phyloP scores from a whole-genome alignment of 1,140 invertebrate genomes.

The Oryzaephilus surinamensis region DNA sequence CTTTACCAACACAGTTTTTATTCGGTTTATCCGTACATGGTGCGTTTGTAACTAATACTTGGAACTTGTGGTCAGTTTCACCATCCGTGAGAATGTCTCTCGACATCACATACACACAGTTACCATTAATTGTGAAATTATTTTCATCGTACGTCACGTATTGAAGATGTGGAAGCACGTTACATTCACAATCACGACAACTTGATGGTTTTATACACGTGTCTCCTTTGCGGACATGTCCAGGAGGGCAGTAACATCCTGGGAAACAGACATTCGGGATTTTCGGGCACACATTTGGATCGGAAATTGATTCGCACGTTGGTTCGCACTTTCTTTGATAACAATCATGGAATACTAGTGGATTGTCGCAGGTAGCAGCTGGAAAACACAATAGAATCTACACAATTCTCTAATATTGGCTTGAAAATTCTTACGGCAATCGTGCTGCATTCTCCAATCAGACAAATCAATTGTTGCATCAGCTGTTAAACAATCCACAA shows the following conservation, averaged over 20 bases:
- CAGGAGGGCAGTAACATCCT: conserved; percentile 75
- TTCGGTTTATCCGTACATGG: conserved; percentile 40
- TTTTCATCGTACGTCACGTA: conserved; percentile 63
- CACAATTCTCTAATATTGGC: background rate
- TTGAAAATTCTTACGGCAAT: conserved; percentile 50
- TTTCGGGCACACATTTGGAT: conserved; percentile 47
- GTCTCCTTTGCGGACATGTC: conserved; percentile 56
- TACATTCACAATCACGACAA: conserved; percentile 70
- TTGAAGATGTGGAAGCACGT: conserved; percentile 57
- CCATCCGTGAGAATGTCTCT: conserved; percentile 42
- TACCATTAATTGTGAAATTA: conserved; percentile 59
- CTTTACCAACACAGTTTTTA: conserved; percentile 46
- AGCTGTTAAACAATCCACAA: conserved; percentile 56
- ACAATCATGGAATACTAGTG: conserved; percentile 69
- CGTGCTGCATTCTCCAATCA: conserved; percentile 56
- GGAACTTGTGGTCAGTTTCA: conserved; percentile 48
- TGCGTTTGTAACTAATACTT: conserved; percentile 52
- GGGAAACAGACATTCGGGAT: conserved; percentile 58
- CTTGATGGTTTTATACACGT: conserved; percentile 56
- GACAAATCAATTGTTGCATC: conserved; percentile 50
- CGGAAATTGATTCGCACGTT: conserved; percentile 52
- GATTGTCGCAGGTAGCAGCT: conserved; percentile 57
- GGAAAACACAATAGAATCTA: conserved; percentile 16
- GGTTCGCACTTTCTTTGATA: conserved; percentile 61
- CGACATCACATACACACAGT: conserved; percentile 69